These are phyloP conservation scores for Schrankia costaestrigalis DNA, from an alignment of 2,888 invertebrate genomes.

Conservation along the genomic window DNA sequence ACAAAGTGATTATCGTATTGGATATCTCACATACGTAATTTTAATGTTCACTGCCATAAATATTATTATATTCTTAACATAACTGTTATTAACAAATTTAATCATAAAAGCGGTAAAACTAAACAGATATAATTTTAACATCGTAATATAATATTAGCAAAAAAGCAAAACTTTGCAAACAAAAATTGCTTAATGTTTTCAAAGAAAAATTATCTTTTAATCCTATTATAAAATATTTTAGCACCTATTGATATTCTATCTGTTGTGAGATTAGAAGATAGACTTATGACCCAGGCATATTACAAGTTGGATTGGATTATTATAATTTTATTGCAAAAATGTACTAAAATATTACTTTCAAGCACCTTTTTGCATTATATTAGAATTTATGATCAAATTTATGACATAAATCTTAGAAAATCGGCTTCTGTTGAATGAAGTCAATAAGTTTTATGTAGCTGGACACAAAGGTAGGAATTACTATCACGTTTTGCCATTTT, in stretches of 20 bases:
- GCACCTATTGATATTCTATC: constrained; percentile 21
- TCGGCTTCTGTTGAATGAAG: constrained; percentile 11
- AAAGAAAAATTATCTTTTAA: no score
- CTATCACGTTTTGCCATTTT: constrained; percentile 11
- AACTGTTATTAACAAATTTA: no score
- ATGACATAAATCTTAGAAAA: constrained; percentile 24
- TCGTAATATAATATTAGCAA: no score
- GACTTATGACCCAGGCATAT: constrained; percentile 16
- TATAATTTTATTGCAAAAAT: constrained; percentile 25
- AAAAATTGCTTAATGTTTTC: no score
- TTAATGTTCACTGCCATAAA: no score
- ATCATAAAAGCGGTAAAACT: no score
- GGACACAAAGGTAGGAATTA: constrained; percentile 9
- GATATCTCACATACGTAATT: no score
- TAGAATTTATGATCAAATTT: constrained; percentile 29
- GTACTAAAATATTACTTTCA: constrained; percentile 14
- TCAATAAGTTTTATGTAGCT: constrained; percentile 9
- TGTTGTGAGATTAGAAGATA: constrained; percentile 13
- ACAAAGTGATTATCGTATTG: no score
- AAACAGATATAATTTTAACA: no score
- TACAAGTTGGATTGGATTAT: constrained; percentile 23
- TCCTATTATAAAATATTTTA: constrained; percentile 20
- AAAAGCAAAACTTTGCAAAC: no score
- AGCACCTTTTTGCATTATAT: constrained; percentile 17
- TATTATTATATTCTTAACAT: no score